These are phyloP conservation scores for Phthorimaea operculella DNA, from an alignment of 1,140 invertebrate genomes.

Conservation along the genomic window DNA sequence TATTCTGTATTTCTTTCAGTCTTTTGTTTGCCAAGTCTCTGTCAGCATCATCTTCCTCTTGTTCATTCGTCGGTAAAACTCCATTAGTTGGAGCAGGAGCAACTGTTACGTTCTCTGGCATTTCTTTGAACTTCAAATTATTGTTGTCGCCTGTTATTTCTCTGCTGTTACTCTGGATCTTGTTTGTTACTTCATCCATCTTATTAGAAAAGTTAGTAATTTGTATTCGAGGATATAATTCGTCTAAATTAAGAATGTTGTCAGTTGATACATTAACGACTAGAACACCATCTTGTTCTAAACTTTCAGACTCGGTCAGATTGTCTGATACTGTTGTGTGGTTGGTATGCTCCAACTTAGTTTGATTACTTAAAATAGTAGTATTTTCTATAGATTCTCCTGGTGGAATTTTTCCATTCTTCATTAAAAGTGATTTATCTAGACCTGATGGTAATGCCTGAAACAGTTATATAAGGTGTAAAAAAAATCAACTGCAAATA, in stretches of 20 bases:
- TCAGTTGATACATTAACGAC: constrained; percentile 62
- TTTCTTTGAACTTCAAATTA: constrained; percentile 57
- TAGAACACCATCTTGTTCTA: constrained; percentile 64
- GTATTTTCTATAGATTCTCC: constrained; percentile 39
- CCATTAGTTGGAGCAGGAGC: constrained; percentile 60
- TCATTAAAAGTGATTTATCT: constrained; percentile 50
- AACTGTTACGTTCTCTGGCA: constrained; percentile 51
- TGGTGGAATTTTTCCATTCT: constrained; percentile 53
- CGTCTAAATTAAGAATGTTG: constrained; percentile 60
- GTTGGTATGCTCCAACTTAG: constrained; percentile 22
- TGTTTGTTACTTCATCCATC: constrained; percentile 61
- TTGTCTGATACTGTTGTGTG: constrained; percentile 37
- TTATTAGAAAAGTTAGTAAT: constrained; percentile 43
- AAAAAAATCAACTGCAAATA: too few species aligned
- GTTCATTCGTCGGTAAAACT: constrained; percentile 41
- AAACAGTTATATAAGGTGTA: neutral
- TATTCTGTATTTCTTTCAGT: constrained; percentile 30
- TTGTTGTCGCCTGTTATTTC: constrained; percentile 63
- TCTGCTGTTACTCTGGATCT: constrained; percentile 66
- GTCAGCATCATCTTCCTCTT: constrained; percentile 36
- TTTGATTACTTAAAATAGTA: constrained; percentile 26
- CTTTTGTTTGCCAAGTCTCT: constrained; percentile 35
- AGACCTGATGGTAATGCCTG: constrained; percentile 49
- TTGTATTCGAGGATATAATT: constrained; percentile 50
- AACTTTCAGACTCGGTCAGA: constrained; percentile 55